Evolutionary conservation across 1,140 invertebrate genomes (phyloP), one percentile per base, ranked within the genome.

Genomic region (Apis cerana): DNA sequence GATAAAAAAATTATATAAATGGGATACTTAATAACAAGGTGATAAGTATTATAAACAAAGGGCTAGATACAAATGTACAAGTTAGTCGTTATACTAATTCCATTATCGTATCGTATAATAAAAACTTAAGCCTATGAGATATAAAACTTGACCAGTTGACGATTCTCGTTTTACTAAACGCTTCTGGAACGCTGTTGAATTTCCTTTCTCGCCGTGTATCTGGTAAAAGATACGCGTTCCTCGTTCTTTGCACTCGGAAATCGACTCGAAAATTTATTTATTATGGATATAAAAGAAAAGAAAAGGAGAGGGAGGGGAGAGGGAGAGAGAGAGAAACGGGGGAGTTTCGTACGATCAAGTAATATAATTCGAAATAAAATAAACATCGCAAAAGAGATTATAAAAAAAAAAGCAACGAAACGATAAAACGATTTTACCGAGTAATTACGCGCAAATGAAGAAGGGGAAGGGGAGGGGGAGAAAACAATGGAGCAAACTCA

Each of bases 1-100:
- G 92, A 93, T 94, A 94, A 94, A 94, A 82, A 94, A 94, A 94
- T 94, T 92, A 94, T 94, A 94, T 93, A 94, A 94, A 94, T 94
- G 85, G 93, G 90, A 90, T 93, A 94, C 93, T 94, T 94, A 94
- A 94, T 94, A 94, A 94, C 93, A 94, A 94, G 92, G 91, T 94
- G 93, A 94, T 94, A 94, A 92, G 92, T 94, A 93, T 93, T 94
- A 94, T 94, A 93, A 94, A 94, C 93, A 94, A 93, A 92, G 89
- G 90, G 92, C 93, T 94, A 94, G 93, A 94, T 94, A 94, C 93
- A 94, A 94, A 94, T 94, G 93, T 94, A 94, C 93, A 94, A 93
- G 92, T 94, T 94, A 93, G 90, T 93, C 86, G 81, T 92, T 93
- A 91, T 90, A 92, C 92, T 93, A 91, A 84, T 33, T 75, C 11